These are phyloP conservation scores for Pipa parva DNA, from an alignment of 2,113 vertebrate species.

Conservation along the genomic window DNA sequence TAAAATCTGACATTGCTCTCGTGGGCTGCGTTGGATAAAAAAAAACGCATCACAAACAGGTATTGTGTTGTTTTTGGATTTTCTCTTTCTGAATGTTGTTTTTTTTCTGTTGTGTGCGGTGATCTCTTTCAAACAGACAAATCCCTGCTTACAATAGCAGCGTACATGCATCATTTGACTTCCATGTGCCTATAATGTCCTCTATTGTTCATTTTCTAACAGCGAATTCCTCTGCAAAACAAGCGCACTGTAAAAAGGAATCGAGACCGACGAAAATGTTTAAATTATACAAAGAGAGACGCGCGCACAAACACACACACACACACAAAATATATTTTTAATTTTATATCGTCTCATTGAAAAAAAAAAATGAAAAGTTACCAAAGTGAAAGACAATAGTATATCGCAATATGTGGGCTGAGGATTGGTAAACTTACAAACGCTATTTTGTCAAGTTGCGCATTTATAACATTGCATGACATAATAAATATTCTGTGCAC, in stretches of 20 bases:
- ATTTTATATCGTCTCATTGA: background rate
- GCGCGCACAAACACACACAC: no score
- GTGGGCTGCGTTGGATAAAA: background rate
- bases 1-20: background rate
- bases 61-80: background rate
- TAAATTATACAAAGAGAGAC: background rate
- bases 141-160: background rate
- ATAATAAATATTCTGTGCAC: background rate
- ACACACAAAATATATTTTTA: no score
- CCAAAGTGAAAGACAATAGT: no score
- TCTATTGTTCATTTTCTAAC: background rate
- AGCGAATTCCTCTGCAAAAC: slow-evolving; percentile 1
- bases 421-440: no score
- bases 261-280: background rate
- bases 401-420: no score
- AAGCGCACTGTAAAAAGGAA: background rate
- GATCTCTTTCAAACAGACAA: background rate
- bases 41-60: background rate
- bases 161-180: background rate
- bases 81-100: background rate
- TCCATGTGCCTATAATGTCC: background rate
- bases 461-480: no score
- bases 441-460: background rate
- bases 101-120: background rate
- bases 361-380: no score